These are phyloP conservation scores for Odocoileus hemionus DNA, from an alignment of 2,113 vertebrate genomes.

Conservation along the genomic window DNA sequence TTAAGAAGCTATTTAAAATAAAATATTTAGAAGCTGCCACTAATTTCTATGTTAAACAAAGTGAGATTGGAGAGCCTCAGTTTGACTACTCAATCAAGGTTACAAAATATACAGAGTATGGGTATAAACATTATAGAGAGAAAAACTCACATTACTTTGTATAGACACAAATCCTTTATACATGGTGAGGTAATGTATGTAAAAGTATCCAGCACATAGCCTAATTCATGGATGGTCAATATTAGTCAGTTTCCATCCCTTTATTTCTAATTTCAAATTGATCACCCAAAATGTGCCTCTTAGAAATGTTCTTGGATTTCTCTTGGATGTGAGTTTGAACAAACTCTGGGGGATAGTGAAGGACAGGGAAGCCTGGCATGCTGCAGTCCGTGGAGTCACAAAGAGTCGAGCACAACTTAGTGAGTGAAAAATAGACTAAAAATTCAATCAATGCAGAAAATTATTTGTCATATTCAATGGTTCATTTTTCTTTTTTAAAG, in stretches of 20 bases:
- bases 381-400: neutral
- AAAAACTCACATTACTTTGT: neutral
- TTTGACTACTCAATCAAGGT: neutral
- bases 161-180: neutral
- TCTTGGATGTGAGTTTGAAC: neutral
- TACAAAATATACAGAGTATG: neutral
- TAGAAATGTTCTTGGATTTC: neutral
- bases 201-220: too few relatives aligned
- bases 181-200: rapidly evolving
- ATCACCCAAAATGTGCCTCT: neutral
- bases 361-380: neutral
- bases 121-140: neutral
- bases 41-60: neutral
- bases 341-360: neutral
- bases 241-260: neutral
- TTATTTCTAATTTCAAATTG: neutral
- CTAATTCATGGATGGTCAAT: neutral
- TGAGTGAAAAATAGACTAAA: neutral
- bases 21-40: neutral
- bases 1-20: neutral
- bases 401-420: neutral
- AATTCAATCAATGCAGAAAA: neutral
- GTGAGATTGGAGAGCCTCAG: neutral
- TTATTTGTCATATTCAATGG: neutral
- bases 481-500: neutral